Conservation (phyloP, 2,797 vertebrate genomes). For the Triplophysa bombifrons region DNA sequence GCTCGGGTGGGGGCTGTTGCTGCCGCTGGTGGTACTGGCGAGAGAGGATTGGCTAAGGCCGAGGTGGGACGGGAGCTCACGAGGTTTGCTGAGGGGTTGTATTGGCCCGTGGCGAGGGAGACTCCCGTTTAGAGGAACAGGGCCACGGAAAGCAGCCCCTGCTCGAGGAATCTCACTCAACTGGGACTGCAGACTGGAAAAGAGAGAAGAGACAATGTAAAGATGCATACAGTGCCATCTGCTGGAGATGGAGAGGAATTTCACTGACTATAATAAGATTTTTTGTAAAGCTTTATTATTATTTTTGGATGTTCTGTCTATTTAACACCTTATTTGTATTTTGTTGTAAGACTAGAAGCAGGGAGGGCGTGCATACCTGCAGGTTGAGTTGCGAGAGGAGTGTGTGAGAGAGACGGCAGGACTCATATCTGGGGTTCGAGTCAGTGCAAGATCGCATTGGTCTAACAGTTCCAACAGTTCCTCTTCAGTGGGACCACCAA, state of each 20-base stretch:
- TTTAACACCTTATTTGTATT: too few relatives aligned
- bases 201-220: neutral
- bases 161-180: conserved; percentile 62
- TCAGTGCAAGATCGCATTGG: conserved; percentile 85
- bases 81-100: conserved; percentile 54
- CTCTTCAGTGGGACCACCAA: conserved; percentile 85
- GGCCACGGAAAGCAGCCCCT: conserved; percentile 32
- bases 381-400: conserved; percentile 54
- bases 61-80: conserved; percentile 55
- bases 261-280: too few relatives aligned
- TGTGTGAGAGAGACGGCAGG: conserved; percentile 71
- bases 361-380: conserved; percentile 53
- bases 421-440: conserved; percentile 78
- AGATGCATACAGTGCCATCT: neutral
- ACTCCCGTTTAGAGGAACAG: conserved; percentile 61
- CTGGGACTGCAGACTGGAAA: conserved; percentile 78
- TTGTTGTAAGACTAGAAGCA: neutral
- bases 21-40: conserved; percentile 32
- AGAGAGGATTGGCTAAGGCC: conserved; percentile 64
- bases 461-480: conserved; percentile 88
- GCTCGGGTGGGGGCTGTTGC: conserved; percentile 43
- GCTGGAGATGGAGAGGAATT: conserved; percentile 34
- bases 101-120: conserved; percentile 68
- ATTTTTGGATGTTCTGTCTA: too few relatives aligned
- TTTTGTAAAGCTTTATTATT: too few relatives aligned